These are phyloP conservation scores for Malurus splendens DNA, from an alignment of 2,797 vertebrate species.

Conservation along the genomic window DNA sequence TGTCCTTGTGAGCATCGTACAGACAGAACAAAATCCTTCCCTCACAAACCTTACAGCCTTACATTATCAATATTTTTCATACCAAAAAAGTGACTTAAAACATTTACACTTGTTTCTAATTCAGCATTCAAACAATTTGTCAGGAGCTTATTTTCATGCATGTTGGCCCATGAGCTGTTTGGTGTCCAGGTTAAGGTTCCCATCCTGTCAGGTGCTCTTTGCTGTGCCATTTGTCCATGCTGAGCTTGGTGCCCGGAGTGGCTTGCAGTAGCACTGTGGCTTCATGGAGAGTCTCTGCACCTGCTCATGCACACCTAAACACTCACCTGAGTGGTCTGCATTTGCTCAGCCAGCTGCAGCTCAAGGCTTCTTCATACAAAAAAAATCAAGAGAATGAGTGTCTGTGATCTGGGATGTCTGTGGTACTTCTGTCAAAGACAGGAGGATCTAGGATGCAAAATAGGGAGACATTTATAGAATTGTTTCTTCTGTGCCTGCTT, in stretches of 20 bases:
- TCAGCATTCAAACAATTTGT: not conserved
- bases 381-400: not conserved
- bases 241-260: not conserved
- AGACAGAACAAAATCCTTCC: not conserved
- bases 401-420: accelerated
- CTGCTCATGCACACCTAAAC: not conserved
- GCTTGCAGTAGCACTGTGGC: accelerated
- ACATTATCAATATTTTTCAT: accelerated
- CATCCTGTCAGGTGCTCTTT: not conserved
- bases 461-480: not conserved
- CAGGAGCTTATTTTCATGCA: not conserved
- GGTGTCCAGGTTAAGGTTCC: not conserved
- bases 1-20: not conserved
- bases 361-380: not conserved
- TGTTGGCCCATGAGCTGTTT: not conserved
- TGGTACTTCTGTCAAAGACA: not conserved
- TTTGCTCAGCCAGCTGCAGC: not conserved
- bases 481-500: not conserved
- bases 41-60: not conserved
- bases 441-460: not conserved
- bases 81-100: not conserved
- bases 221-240: not conserved
- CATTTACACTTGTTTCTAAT: not conserved
- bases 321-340: not conserved
- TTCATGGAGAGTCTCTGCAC: not conserved